Evolutionary conservation across 2,888 invertebrate species (phyloP).

Genomic region (Meiosimyza platycephala): DNA sequence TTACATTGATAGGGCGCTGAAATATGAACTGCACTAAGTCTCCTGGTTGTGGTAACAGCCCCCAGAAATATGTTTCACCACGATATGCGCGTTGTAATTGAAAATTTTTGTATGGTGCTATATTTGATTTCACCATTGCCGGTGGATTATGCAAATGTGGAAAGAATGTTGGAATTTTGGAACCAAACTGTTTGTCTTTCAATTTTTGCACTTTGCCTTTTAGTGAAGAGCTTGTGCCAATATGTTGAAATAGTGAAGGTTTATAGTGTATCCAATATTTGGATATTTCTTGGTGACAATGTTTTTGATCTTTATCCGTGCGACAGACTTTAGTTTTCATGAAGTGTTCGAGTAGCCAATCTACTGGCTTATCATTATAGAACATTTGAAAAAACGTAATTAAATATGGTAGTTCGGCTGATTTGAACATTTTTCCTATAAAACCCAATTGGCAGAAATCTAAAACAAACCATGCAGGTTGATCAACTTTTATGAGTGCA

Average conservation of each 20-base stretch:
- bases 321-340: conserved; percentile 91
- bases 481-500: conserved; percentile 67
- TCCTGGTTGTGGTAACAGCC: conserved; percentile 83
- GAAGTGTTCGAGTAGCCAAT: conserved; percentile 94
- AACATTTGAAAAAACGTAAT: conserved; percentile 95
- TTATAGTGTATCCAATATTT: conserved; percentile 87
- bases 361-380: conserved; percentile 95
- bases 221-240: conserved; percentile 93
- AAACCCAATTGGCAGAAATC: conserved; percentile 96
- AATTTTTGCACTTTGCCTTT: conserved; percentile 96
- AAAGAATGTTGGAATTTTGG: conserved; percentile 79
- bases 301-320: conserved; percentile 84
- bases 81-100: conserved; percentile 83
- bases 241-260: conserved; percentile 94
- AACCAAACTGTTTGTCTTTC: conserved; percentile 91
- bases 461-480: conserved; percentile 86
- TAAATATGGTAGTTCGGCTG: conserved; percentile 85
- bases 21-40: conserved; percentile 86
- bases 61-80: conserved; percentile 94
- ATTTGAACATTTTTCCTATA: conserved; percentile 92
- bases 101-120: conserved; percentile 84
- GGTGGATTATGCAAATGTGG: conserved; percentile 81
- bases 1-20: conserved; percentile 70
- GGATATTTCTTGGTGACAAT: conserved; percentile 82
- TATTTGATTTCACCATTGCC: conserved; percentile 76